Base-by-base conservation (phyloP, 2,888 invertebrate genomes). In the Drosophila mulleri region DNA sequence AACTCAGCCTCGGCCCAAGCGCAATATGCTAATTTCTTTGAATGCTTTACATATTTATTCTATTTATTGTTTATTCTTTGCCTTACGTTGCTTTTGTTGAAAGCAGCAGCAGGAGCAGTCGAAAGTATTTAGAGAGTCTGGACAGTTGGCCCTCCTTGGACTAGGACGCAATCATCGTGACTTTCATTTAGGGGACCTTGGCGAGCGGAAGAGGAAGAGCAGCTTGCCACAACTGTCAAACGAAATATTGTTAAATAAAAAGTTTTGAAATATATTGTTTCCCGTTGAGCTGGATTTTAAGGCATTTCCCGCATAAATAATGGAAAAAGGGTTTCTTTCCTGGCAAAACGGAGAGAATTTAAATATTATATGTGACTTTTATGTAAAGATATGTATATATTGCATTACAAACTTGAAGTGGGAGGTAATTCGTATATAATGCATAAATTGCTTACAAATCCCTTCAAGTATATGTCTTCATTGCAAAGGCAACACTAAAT, bases 1-100 rank as follows among this genome's bases (percentile, higher is more conserved):
- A 32, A 32, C 32, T 32, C 32, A 1, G 32, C 11, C 32, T 11
- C 11, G 32, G 11, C 67, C 62, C 47, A 20, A 32, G 67, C 65
- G 67, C 82, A 85, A 87, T 85, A 85, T 85, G 87, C 87, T 89
- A 85, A 85, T 85, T 87, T 87, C 72, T 63, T 47, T 54, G 75
- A 73, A 79, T 86, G 58, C 80, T 65, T 80, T 80, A 78, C 89
- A 83, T 86, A 83, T 88, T 84, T 84, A 88, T 88, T 80, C 78
- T 86, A 86, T 84, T 84, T 84, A 86, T 88, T 83, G 76, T 86
- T 84, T 78, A 63, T 79, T 82, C 65, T 54, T 47, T 66, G 50
- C 35, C 59, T 26, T 41, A 57, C 47, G 64, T 42, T 64, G 47
- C 45, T 63, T 67, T 56, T 41, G 64, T 37, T 69, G 64, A 64